Percentiles rank a stretch among this genome's conserved stretches.
Conservation (phyloP, 2,797 vertebrate species). For the Pseudomugil gertrudae region DNA sequence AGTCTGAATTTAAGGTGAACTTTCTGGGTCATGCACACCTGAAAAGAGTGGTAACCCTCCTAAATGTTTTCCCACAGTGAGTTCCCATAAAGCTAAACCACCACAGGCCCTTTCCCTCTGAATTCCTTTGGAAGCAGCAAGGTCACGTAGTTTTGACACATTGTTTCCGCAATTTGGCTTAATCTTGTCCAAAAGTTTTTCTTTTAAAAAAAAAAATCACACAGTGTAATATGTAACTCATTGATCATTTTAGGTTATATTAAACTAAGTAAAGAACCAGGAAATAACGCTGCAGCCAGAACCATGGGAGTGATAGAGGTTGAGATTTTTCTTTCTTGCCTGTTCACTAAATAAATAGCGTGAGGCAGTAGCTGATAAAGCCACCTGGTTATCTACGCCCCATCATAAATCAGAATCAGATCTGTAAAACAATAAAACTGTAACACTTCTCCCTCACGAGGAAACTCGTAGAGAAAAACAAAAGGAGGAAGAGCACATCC, state of each 20-base stretch:
- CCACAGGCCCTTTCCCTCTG: too few species aligned
- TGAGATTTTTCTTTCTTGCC: not conserved
- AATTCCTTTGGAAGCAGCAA: too few species aligned
- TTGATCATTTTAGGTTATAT: not conserved
- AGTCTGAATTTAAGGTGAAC: too few species aligned
- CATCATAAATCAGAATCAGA: not conserved
- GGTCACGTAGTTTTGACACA: too few species aligned
- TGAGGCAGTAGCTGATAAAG: not conserved
- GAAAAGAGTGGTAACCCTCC: too few species aligned
- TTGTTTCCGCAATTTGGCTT: too few species aligned
- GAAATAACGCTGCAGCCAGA: not conserved
- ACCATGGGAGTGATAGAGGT: not conserved
- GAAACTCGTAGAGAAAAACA: not conserved
- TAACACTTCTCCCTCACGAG: not conserved
- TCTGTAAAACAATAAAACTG: not conserved
- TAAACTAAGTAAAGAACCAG: not conserved
- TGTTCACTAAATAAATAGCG: not conserved
- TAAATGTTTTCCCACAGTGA: too few species aligned
- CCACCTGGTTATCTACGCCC: not conserved
- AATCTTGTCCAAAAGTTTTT: too few species aligned
- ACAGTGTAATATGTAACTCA: not conserved
- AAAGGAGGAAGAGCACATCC: too few species aligned
- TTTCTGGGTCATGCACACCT: too few species aligned
- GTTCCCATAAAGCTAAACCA: too few species aligned
- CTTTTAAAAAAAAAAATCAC: too few species aligned